These are phyloP conservation scores for Morus bassanus DNA, from an alignment of 2,797 vertebrate genomes.

Conservation along the genomic window DNA sequence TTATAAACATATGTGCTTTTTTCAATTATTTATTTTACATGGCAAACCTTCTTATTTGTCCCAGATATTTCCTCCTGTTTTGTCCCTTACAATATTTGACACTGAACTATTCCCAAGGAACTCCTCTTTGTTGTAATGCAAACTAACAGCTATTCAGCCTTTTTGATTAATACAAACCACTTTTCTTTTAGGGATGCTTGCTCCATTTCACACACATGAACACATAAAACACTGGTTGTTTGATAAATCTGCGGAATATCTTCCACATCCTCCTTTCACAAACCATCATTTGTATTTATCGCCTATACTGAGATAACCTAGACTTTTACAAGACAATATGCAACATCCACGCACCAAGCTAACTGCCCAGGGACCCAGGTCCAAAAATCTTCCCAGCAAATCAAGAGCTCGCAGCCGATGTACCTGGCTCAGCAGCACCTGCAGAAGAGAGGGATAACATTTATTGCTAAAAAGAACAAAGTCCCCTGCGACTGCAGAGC, in stretches of 20 bases:
- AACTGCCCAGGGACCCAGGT: constrained; percentile 97
- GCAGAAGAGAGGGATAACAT: neutral
- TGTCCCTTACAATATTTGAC: neutral
- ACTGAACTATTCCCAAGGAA: neutral
- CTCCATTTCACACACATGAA: neutral
- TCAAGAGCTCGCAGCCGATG: constrained; percentile 93
- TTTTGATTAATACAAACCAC: neutral
- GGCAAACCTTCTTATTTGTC: neutral
- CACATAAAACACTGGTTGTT: neutral
- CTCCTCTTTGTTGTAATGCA: neutral
- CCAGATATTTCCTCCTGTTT: neutral
- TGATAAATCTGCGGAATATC: neutral
- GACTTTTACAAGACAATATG: accelerated
- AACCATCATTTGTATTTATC: neutral
- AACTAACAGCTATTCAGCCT: neutral
- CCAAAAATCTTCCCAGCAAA: constrained; percentile 92
- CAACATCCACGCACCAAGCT: constrained; percentile 84
- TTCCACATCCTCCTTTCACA: neutral
- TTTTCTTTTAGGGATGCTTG: neutral
- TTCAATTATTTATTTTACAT: neutral
- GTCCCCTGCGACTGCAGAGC: neutral
- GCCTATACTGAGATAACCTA: accelerated
- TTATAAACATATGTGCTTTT: neutral
- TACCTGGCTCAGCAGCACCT: constrained; percentile 97
- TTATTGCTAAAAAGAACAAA: neutral